A percentile compares a stretch with the other conserved stretches of the same genome.
phyloP scores from a whole-genome alignment of 1,140 invertebrate genomes.

The Trypoxylus dichotomus region DNA sequence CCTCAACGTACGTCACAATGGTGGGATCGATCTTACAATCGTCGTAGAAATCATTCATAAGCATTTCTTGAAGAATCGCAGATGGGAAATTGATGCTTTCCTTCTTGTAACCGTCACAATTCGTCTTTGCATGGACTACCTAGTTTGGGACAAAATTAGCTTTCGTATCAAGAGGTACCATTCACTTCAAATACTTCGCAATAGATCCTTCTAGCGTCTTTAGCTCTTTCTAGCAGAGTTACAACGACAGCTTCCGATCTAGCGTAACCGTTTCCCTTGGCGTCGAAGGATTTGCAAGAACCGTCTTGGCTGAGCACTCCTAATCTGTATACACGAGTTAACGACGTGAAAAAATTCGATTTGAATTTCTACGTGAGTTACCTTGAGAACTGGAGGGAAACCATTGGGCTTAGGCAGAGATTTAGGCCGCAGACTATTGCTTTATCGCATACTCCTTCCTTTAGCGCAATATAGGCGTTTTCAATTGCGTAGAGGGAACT shows the following conservation, averaged over 20 bases:
- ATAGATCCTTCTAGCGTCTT: constrained; percentile 77
- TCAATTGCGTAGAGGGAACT: constrained; percentile 85
- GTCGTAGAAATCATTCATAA: constrained; percentile 84
- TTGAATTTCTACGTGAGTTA: too few relatives aligned
- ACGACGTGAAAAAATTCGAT: too few relatives aligned
- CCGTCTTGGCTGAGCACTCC: constrained; percentile 87
- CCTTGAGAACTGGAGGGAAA: constrained; percentile 77
- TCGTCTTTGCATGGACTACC: constrained; percentile 64
- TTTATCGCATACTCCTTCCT: constrained; percentile 77
- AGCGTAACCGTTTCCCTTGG: constrained; percentile 73
- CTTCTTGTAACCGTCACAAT: constrained; percentile 81
- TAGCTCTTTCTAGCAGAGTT: constrained; percentile 79
- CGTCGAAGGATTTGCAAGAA: constrained; percentile 88
- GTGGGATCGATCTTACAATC: constrained; percentile 76
- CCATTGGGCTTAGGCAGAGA: constrained; percentile 80
- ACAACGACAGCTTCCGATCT: constrained; percentile 79
- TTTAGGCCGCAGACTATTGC: constrained; percentile 86
- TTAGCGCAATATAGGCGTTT: constrained; percentile 76
- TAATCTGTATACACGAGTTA: constrained; percentile 59
- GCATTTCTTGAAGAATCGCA: constrained; percentile 75
- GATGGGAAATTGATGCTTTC: constrained; percentile 90
- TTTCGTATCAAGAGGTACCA: too few relatives aligned
- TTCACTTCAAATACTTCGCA: constrained; percentile 45
- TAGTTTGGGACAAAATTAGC: background rate
- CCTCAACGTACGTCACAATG: constrained; percentile 81